phyloP scores from a whole-genome alignment of 2,797 vertebrate genomes.

The Enteromius viviparus region DNA sequence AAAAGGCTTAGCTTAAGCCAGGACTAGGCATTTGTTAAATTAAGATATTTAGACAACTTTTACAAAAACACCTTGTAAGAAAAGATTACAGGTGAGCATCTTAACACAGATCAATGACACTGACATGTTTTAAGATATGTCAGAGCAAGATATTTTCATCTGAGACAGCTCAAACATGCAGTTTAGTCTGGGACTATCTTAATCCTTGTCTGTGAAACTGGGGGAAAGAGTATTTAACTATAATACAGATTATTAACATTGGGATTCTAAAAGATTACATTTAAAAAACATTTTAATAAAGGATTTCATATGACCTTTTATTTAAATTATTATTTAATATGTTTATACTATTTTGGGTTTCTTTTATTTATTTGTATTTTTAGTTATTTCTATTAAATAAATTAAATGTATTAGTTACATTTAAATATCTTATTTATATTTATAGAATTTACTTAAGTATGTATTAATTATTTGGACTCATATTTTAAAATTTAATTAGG shows the following conservation, averaged over 20 bases:
- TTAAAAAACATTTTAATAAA: not conserved
- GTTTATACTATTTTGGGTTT: not conserved
- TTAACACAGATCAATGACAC: no score
- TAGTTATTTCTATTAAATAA: not conserved
- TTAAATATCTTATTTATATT: not conserved
- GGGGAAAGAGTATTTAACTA: not conserved
- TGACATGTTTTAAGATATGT: no score
- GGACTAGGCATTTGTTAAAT: no score
- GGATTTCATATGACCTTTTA: not conserved
- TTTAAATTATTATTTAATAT: not conserved
- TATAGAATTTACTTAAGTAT: not conserved
- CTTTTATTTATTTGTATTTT: not conserved
- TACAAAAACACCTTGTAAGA: no score
- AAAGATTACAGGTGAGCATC: no score
- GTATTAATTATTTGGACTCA: not conserved
- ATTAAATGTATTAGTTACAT: not conserved
- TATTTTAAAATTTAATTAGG: not conserved
- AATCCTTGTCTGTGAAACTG: no score
- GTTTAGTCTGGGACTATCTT: no score
- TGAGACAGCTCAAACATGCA: no score
- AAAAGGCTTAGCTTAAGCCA: no score
- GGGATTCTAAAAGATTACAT: not conserved
- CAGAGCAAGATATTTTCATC: no score
- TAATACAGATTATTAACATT: not conserved
- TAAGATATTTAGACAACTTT: no score